These are phyloP conservation scores for Octopus sinensis DNA, from an alignment of 1,140 invertebrate genomes.

Conservation along the genomic window DNA sequence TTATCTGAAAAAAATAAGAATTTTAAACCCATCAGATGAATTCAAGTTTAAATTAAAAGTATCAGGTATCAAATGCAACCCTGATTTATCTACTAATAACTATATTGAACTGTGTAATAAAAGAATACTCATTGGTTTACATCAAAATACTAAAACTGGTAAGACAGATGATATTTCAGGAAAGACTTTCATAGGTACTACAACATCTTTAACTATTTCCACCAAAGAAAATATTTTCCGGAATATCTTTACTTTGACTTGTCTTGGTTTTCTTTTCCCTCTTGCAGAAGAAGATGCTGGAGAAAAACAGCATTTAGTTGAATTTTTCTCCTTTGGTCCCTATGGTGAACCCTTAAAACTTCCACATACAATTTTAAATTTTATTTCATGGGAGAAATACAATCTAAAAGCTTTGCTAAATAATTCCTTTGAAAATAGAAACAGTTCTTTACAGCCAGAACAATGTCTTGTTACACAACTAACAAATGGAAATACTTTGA, in stretches of 20 bases:
- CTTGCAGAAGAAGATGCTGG: not conserved
- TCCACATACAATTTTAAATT: not conserved
- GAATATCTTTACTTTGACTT: too few species aligned
- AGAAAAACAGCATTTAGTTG: not conserved
- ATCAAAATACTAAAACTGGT: too few species aligned
- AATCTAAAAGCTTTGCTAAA: not conserved
- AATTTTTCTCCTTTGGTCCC: not conserved
- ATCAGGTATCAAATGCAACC: not conserved
- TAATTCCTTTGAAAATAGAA: not conserved
- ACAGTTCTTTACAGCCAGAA: not conserved
- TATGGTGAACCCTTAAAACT: not conserved
- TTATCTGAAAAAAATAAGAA: not conserved
- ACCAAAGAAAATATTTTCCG: too few species aligned
- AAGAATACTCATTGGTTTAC: too few species aligned
- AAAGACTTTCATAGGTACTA: too few species aligned
- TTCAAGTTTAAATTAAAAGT: not conserved
- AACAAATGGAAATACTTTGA: not conserved
- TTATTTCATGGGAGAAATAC: not conserved
- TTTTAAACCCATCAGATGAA: not conserved
- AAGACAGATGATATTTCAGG: too few species aligned
- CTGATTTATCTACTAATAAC: not conserved
- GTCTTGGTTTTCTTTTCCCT: too few species aligned
- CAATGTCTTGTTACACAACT: not conserved
- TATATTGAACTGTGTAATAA: too few species aligned
- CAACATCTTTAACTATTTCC: too few species aligned